Evolutionary conservation across 2,888 invertebrate species (phyloP).

Genomic region (Cyrtodaria siliqua): DNA sequence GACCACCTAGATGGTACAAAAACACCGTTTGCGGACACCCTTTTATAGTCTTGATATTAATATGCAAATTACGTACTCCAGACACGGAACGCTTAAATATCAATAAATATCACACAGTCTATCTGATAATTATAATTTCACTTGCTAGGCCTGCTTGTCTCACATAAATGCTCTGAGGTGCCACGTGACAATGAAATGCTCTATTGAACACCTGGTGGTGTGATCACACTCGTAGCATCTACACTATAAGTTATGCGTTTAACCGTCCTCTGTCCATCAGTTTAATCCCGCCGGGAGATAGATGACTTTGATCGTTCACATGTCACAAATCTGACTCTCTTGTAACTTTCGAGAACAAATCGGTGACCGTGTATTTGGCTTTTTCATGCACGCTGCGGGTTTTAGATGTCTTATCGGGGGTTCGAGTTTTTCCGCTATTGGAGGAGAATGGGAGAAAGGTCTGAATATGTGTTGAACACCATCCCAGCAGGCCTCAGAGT

Average conservation of each 20-base stretch:
- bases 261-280: background rate
- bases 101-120: too few species aligned
- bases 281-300: conserved; percentile 48
- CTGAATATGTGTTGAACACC: conserved; percentile 1
- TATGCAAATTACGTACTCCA: too few species aligned
- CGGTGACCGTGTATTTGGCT: conserved; percentile 73
- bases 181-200: too few species aligned
- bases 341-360: conserved; percentile 63
- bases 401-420: conserved; percentile 90
- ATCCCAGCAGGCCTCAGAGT: conserved; percentile 27
- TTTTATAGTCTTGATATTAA: too few species aligned
- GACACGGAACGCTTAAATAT: too few species aligned
- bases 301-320: conserved; percentile 42
- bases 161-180: too few species aligned
- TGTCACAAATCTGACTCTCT: conserved; percentile 63
- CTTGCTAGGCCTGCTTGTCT: too few species aligned
- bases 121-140: too few species aligned
- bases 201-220: too few species aligned
- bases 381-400: conserved; percentile 92
- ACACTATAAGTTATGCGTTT: background rate
- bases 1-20: too few species aligned
- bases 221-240: too few species aligned
- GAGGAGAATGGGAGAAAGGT: conserved; percentile 63
- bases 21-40: too few species aligned
- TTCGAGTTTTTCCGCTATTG: conserved; percentile 83